Evolutionary conservation across 1,140 invertebrate species (phyloP).

Genomic region (Nylanderia fulva): DNA sequence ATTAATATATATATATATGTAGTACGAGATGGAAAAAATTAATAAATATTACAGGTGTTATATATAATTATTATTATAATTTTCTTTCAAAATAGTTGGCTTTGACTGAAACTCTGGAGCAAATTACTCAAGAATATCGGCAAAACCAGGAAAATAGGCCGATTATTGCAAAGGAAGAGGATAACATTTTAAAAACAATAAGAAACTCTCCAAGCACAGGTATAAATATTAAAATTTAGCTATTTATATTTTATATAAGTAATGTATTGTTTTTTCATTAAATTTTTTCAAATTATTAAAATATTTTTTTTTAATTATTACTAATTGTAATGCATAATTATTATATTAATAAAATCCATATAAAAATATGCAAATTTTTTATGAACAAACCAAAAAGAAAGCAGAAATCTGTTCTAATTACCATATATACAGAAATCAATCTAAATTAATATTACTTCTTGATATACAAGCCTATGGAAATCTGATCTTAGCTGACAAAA

Average conservation of each 20-base stretch:
- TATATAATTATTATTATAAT: slow-evolving; percentile 10
- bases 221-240: slow-evolving; percentile 37
- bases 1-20: neutral
- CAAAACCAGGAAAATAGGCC: neutral
- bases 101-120: slow-evolving; percentile 78
- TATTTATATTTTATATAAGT: neutral
- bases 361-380: neutral
- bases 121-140: slow-evolving; percentile 74
- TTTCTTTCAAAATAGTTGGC: slow-evolving; percentile 72
- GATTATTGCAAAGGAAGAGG: neutral
- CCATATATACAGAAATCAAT: neutral
- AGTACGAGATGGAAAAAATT: too few relatives aligned
- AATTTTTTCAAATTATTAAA: too few relatives aligned
- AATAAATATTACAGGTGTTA: neutral
- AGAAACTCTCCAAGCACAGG: slow-evolving; percentile 42
- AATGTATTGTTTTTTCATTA: neutral
- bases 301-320: neutral
- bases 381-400: neutral
- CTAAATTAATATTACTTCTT: neutral
- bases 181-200: neutral
- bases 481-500: neutral
- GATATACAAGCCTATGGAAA: neutral
- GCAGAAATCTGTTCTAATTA: neutral
- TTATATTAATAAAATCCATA: neutral
- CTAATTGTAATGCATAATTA: neutral